phyloP scores from a whole-genome alignment of 2,797 vertebrate genomes.

The Cuculus canorus region DNA sequence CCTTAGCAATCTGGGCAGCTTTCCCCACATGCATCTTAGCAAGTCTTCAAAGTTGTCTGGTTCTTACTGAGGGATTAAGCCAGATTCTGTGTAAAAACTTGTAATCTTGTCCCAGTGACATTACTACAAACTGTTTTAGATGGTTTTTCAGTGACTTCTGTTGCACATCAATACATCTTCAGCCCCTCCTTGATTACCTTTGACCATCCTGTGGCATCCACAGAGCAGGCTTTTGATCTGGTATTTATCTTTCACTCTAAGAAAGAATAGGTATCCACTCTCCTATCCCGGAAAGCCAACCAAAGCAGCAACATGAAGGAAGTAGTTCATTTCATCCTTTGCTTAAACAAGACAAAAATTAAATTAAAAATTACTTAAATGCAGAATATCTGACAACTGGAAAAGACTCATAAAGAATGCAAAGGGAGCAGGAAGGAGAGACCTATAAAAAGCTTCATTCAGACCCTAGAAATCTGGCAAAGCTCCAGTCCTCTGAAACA shows the following conservation, averaged over 20 bases:
- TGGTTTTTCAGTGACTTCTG: not conserved
- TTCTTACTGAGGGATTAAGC: not conserved
- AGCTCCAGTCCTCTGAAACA: constrained; percentile 55
- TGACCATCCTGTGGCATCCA: not conserved
- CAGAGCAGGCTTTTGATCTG: not conserved
- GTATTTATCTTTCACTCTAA: not conserved
- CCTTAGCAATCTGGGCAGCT: not conserved
- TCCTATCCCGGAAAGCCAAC: not conserved
- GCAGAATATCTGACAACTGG: not conserved
- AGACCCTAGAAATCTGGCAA: constrained; percentile 19
- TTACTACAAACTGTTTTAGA: not conserved
- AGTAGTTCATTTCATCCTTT: constrained; percentile 5
- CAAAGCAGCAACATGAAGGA: not conserved
- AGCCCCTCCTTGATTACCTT: not conserved
- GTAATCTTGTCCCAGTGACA: not conserved
- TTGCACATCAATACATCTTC: not conserved
- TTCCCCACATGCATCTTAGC: not conserved
- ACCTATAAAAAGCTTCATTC: constrained; percentile 51
- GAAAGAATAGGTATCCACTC: not conserved
- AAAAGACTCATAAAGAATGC: not conserved
- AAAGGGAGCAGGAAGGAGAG: constrained; percentile 1
- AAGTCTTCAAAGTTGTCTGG: not conserved
- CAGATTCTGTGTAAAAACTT: not conserved
- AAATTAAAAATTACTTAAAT: constrained; percentile 39
- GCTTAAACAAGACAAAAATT: constrained; percentile 26